Conservation (phyloP, 1,140 invertebrate genomes). For the Zaprionus kolodkinae region DNA sequence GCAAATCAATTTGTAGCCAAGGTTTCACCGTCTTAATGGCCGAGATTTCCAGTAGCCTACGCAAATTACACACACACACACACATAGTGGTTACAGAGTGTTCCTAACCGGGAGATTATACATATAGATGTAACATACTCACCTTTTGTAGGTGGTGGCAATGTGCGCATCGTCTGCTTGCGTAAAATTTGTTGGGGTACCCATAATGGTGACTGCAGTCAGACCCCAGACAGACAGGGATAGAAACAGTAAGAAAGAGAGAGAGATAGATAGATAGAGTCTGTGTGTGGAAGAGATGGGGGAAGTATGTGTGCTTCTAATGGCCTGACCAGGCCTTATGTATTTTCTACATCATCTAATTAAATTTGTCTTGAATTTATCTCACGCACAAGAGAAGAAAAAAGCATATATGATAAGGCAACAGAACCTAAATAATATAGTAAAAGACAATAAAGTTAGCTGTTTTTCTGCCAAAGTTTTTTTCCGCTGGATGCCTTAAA, state of each 20-base stretch:
- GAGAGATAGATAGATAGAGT: neutral
- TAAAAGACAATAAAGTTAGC: neutral
- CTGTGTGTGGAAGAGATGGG: neutral
- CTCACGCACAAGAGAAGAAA: neutral
- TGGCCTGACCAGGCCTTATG: neutral
- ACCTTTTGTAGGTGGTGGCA: constrained; percentile 76
- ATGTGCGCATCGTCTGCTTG: constrained; percentile 72
- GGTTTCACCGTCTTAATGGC: constrained; percentile 75
- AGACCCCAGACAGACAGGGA: neutral
- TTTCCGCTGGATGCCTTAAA: neutral
- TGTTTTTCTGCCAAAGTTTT: neutral
- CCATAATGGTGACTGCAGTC: constrained; percentile 75
- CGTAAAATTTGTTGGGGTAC: constrained; percentile 73
- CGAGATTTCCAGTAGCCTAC: constrained; percentile 74
- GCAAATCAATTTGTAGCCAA: constrained; percentile 74
- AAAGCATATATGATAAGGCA: neutral
- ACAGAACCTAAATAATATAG: neutral
- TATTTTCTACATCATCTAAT: constrained; percentile 35
- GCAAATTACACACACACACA: constrained; percentile 11
- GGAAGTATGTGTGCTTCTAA: neutral
- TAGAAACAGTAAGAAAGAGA: neutral
- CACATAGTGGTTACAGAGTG: no score
- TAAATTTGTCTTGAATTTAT: constrained; percentile 17
- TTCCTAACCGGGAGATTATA: neutral
- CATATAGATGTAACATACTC: constrained; percentile 29